Evolutionary conservation across 92 coral and sea anemone genomes (phyloP).

Genomic region (Muricea muricata): DNA sequence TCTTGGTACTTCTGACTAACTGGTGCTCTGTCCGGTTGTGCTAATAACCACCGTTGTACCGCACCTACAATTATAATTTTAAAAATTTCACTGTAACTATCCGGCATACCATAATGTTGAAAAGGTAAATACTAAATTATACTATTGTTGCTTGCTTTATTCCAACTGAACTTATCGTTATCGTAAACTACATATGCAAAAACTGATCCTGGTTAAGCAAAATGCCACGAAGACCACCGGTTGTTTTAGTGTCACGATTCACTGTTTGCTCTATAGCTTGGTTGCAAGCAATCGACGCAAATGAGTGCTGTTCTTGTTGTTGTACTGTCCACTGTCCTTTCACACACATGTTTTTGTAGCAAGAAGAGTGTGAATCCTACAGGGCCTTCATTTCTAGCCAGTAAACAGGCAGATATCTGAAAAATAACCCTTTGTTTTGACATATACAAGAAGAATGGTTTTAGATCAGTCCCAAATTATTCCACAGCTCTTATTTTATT

Average conservation of each 20-base stretch:
- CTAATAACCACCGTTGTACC: conserved; percentile 16
- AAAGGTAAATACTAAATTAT: too few relatives aligned
- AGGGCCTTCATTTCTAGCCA: not conserved
- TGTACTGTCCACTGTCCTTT: conserved; percentile 15
- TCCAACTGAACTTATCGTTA: too few relatives aligned
- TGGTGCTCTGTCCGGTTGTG: conserved; percentile 23
- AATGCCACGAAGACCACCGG: conserved; percentile 25
- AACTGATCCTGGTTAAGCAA: conserved; percentile 12
- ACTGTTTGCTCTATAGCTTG: conserved; percentile 4
- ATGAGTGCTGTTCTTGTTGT: not conserved
- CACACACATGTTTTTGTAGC: conserved; percentile 14
- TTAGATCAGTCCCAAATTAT: not conserved
- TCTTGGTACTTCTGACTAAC: conserved; percentile 14
- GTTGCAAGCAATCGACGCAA: not conserved
- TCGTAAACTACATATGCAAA: too few relatives aligned
- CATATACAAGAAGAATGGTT: not conserved
- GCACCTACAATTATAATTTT: not conserved
- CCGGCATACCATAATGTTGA: not conserved
- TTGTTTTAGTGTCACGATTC: conserved; percentile 2
- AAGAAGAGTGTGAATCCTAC: not conserved
- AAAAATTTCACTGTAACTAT: not conserved
- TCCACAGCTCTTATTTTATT: too few relatives aligned
- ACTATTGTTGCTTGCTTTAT: too few relatives aligned
- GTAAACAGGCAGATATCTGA: conserved; percentile 10
- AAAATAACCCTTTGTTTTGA: not conserved